Percentiles rank a stretch among this genome's conserved stretches.
Evolutionary conservation across 2,888 invertebrate genomes (phyloP).

Genomic region (Prenolepis imparis): DNA sequence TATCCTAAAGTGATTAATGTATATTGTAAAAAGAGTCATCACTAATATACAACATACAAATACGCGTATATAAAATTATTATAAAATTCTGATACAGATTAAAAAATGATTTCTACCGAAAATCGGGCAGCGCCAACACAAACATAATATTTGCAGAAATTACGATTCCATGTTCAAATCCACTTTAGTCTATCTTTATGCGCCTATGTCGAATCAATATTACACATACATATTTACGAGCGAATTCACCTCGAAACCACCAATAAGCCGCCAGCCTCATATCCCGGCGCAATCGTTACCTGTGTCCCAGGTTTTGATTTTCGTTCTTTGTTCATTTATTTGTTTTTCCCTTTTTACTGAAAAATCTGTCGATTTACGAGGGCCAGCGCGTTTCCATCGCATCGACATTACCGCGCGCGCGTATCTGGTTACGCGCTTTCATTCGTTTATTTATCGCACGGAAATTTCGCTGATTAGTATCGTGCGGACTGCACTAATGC

Average conservation of each 20-base stretch:
- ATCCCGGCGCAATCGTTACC: constrained; percentile 71
- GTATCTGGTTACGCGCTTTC: constrained; percentile 81
- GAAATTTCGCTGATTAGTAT: constrained; percentile 86
- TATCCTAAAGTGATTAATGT: constrained; percentile 8
- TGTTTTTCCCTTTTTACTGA: constrained; percentile 76
- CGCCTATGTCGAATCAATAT: constrained; percentile 77
- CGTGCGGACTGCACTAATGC: constrained; percentile 86
- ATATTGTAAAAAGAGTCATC: constrained; percentile 21
- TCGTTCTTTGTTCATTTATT: constrained; percentile 75
- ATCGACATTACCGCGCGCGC: constrained; percentile 80
- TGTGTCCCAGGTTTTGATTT: constrained; percentile 74
- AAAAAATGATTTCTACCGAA: constrained; percentile 67
- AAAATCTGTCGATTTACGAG: constrained; percentile 79
- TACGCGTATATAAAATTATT: constrained; percentile 55
- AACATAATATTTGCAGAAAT: constrained; percentile 76
- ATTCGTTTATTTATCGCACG: constrained; percentile 86
- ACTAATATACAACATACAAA: constrained; percentile 1
- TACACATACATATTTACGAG: constrained; percentile 76
- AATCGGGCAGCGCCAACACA: constrained; percentile 45
- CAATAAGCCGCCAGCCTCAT: constrained; percentile 75
- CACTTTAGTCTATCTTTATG: constrained; percentile 77
- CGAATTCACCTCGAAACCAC: constrained; percentile 76
- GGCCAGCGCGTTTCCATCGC: constrained; percentile 77
- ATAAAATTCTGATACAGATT: constrained; percentile 45
- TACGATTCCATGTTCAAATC: constrained; percentile 74